Base-by-base conservation (phyloP, 2,797 vertebrate genomes). In the Liasis olivaceus region DNA sequence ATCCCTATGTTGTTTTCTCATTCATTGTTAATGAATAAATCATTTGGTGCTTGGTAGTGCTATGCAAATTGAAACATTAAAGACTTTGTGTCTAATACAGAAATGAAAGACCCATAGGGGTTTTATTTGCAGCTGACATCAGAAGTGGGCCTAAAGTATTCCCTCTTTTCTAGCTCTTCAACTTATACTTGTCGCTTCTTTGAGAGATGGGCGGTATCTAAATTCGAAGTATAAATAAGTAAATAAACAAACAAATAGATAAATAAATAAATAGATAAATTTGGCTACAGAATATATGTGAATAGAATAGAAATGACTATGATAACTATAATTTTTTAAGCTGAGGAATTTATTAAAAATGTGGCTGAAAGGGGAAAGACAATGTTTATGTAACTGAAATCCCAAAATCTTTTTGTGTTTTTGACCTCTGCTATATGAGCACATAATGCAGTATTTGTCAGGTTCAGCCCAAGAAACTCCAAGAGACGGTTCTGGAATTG, bases 1-100 rank as follows among this genome's bases (percentile, higher is more conserved):
- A 91, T 28, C 92, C 51, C 88, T 95, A 58, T 77, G 69, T 92
- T 96, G 89, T 92, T 94, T 93, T 94, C 88, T 95, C 93, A 94
- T 96, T 92, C 94, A 95, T 85, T 94, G 47, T 95, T 96, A 96
- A 96, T 95, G 91, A 96, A 66, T 31, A 81, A 91, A 96, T 63
- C 17, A 93, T 88, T 94, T 88, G 28, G 88, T 94, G 60, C 62
- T 92, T 93, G 63, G 69, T 90, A 12, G 92, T 87, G 15, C 56
- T 92, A 66, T 58, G 92, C 88, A 88, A 42, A 94, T 95, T 95
- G 95, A 91, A 94, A 94, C 77, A 95, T 89, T 91, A 91, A 95
- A 95, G 69, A 14, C 7, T 63, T 56, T 59, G 36, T 88, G 9
- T 66, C 89, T 85, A 92, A 94, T 77, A 15, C 92, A 93, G 94